Evolutionary conservation across 2,888 invertebrate species (phyloP).

Genomic region (Ormia ochracea): DNA sequence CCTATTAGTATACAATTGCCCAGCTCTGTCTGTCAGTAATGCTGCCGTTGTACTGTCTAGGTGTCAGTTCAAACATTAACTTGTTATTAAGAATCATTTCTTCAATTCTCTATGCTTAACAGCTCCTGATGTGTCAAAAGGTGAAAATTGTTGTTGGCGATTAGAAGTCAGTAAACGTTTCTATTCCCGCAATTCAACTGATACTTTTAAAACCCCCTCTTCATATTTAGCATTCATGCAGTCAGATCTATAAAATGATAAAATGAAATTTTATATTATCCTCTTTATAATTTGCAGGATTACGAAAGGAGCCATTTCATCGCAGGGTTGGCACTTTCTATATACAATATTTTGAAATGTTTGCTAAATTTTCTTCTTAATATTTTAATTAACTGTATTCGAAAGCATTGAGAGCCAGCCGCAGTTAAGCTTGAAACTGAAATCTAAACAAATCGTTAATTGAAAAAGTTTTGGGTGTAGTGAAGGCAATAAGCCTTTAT

Average conservation of each 20-base stretch:
- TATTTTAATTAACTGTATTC: not conserved
- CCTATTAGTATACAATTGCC: not conserved
- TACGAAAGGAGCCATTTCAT: not conserved
- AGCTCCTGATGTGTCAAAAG: not conserved
- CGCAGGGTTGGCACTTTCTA: not conserved
- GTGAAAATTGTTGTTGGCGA: not conserved
- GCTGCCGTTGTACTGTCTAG: not conserved
- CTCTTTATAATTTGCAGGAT: not conserved
- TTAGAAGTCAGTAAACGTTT: not conserved
- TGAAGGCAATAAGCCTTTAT: too few relatives aligned
- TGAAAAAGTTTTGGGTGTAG: too few relatives aligned
- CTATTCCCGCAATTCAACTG: not conserved
- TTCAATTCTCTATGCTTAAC: not conserved
- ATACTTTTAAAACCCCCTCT: constrained; percentile 1
- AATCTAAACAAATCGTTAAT: not conserved
- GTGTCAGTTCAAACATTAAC: not conserved
- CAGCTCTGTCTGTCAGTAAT: not conserved
- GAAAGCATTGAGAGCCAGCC: not conserved
- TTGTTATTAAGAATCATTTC: not conserved
- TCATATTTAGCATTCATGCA: not conserved
- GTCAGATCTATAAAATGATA: not conserved
- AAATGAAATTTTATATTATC: too few relatives aligned
- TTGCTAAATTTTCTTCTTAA: not conserved
- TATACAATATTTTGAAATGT: not conserved
- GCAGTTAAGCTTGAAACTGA: not conserved